A percentile compares a stretch with the other conserved stretches of the same genome.
Conservation (phyloP, 2,113 vertebrate species). For the Oreotrochilus melanogaster region DNA sequence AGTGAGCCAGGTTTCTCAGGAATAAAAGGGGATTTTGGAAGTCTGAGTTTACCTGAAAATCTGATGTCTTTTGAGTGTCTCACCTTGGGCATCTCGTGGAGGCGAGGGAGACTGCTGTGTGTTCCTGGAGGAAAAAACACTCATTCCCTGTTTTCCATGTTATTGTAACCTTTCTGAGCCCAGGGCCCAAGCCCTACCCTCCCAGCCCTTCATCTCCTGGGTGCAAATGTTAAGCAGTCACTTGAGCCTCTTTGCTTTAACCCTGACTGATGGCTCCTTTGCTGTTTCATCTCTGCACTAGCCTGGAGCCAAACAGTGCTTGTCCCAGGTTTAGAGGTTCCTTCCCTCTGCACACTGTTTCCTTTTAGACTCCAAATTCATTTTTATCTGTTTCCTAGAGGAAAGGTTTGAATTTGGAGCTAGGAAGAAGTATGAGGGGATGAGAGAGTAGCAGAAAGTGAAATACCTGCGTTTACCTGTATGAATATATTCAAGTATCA, state of each 20-base stretch:
- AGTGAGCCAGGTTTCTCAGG: not conserved
- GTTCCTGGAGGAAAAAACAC: not conserved
- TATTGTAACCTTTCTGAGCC: not conserved
- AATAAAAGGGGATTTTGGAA: not conserved
- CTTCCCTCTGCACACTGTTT: not conserved
- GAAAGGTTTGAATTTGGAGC: not conserved
- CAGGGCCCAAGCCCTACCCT: not conserved
- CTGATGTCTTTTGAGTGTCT: not conserved
- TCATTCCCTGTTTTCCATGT: not conserved
- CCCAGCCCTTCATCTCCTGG: not conserved
- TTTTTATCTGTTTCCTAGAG: not conserved
- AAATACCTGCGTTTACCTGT: not conserved
- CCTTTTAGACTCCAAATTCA: not conserved
- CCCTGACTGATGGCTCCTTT: not conserved
- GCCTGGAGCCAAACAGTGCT: not conserved
- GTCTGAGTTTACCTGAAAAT: not conserved
- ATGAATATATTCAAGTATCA: not conserved
- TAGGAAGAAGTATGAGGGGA: not conserved
- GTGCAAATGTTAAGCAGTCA: not conserved
- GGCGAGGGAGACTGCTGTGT: not conserved
- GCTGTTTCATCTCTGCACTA: not conserved
- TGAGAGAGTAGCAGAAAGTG: not conserved
- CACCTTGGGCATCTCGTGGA: not conserved
- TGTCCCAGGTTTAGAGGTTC: not conserved
- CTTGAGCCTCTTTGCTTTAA: not conserved